Evolutionary conservation across 2,797 vertebrate species (phyloP).

Genomic region (Tokudaia muenninki): DNA sequence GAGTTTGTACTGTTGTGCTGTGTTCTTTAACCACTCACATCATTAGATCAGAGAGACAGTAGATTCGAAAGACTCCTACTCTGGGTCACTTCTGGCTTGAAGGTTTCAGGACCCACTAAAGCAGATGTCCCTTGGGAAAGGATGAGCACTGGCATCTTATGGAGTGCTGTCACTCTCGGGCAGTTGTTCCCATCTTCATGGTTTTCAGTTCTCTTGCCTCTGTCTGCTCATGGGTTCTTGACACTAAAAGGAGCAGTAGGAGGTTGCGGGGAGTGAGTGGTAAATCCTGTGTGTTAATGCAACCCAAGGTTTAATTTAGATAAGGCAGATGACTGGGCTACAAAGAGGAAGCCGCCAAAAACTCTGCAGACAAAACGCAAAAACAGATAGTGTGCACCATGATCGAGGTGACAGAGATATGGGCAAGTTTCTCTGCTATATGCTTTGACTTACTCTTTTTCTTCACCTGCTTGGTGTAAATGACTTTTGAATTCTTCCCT

Average conservation of each 20-base stretch:
- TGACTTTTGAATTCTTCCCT: conserved; percentile 34
- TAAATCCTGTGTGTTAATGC: not conserved
- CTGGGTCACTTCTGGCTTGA: conserved; percentile 10
- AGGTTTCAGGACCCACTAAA: not conserved
- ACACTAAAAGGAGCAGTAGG: not conserved
- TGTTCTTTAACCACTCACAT: conserved; percentile 42
- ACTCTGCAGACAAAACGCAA: not conserved
- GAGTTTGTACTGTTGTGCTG: not conserved
- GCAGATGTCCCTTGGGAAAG: not conserved
- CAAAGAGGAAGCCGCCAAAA: conserved; percentile 10
- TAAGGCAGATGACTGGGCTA: not conserved
- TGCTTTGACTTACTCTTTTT: not conserved
- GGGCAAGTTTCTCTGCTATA: not conserved
- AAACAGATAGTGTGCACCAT: not conserved
- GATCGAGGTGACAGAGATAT: not conserved
- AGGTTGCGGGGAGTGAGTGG: not conserved
- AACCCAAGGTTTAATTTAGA: not conserved
- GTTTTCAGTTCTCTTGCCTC: not conserved
- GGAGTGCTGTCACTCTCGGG: not conserved
- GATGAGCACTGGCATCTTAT: not conserved
- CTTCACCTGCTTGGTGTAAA: conserved; percentile 55
- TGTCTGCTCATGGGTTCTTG: not conserved
- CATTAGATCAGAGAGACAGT: conserved; percentile 31
- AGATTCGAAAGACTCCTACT: not conserved
- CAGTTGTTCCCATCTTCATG: not conserved